These are phyloP conservation scores for Chouioia cunea DNA, from an alignment of 2,888 invertebrate genomes.

Conservation along the genomic window DNA sequence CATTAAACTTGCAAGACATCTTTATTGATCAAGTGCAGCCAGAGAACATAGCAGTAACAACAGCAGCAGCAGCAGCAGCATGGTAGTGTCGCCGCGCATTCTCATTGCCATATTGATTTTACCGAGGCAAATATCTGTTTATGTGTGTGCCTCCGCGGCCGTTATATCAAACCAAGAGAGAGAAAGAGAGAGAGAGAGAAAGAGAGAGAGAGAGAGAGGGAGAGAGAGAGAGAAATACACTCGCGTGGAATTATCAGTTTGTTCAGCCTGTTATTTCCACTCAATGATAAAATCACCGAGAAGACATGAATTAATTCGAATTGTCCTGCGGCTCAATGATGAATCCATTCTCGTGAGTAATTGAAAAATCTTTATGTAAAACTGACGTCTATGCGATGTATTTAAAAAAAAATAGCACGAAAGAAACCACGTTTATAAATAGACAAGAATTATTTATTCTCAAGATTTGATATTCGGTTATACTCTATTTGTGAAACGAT, in stretches of 20 bases:
- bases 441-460: slow-evolving; percentile 2
- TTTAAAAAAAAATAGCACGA: neutral
- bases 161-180: neutral
- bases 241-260: slow-evolving; percentile 26
- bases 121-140: slow-evolving; percentile 31
- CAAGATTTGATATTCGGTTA: too few relatives aligned
- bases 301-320: slow-evolving; percentile 3
- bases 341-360: neutral
- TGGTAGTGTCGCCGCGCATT: neutral
- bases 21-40: slow-evolving; percentile 42
- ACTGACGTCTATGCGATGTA: neutral
- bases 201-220: neutral
- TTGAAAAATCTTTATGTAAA: slow-evolving; percentile 10
- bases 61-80: too few relatives aligned
- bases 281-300: slow-evolving; percentile 5
- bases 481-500: too few relatives aligned
- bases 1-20: slow-evolving; percentile 39
- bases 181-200: neutral
- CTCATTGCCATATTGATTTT: slow-evolving; percentile 48
- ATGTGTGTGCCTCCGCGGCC: neutral
- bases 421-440: slow-evolving; percentile 2
- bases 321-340: slow-evolving; percentile 11
- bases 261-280: slow-evolving; percentile 15
- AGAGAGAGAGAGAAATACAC: neutral
- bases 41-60: too few relatives aligned